phyloP scores from a whole-genome alignment of 35 echinoderm and acorn worm species.

The Patiria miniata region DNA sequence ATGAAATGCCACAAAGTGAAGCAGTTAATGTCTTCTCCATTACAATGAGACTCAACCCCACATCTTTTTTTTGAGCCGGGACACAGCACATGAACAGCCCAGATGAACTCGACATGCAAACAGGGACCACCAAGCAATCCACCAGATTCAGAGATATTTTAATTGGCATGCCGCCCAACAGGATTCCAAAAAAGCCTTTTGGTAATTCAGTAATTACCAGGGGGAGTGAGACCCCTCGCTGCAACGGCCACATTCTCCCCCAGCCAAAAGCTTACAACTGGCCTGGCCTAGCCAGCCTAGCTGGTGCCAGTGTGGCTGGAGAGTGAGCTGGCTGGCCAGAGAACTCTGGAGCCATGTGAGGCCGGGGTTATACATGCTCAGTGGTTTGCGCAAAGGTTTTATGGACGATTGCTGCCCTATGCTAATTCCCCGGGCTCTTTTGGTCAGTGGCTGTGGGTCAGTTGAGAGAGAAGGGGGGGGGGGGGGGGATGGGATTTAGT shows the following conservation, averaged over 20 bases:
- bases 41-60: too few species aligned
- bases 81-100: too few species aligned
- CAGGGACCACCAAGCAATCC: too few species aligned
- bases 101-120: too few species aligned
- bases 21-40: too few species aligned
- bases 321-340: background rate
- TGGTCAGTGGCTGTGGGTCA: slow-evolving; percentile 14
- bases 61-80: too few species aligned
- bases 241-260: slow-evolving; percentile 2
- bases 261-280: slow-evolving; percentile 11
- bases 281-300: background rate
- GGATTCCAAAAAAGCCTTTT: too few species aligned
- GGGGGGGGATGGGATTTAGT: too few species aligned
- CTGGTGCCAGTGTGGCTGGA: slow-evolving; percentile 28
- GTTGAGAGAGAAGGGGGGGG: too few species aligned
- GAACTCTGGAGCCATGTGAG: background rate
- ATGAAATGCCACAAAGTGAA: too few species aligned
- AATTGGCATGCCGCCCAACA: too few species aligned
- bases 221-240: background rate
- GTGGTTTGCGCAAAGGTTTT: slow-evolving; percentile 3
- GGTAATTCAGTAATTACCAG: background rate
- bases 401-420: background rate
- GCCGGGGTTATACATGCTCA: background rate
- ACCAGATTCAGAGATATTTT: too few species aligned
- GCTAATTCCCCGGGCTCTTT: background rate